Evolutionary conservation across 2,888 invertebrate genomes (phyloP).

Genomic region (Andrena trimmerana): DNA sequence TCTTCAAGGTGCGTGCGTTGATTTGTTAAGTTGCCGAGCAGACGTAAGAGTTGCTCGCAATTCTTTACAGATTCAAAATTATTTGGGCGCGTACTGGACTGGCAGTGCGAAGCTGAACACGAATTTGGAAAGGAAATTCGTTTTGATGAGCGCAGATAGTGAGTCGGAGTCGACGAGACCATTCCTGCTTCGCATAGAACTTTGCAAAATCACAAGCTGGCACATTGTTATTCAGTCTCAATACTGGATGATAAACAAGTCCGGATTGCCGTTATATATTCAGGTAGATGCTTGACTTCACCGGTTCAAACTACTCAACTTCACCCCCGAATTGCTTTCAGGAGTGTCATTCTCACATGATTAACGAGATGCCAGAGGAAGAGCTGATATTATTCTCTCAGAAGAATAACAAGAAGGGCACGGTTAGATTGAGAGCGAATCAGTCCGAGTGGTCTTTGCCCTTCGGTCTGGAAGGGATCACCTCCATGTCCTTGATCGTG

Average conservation of each 20-base stretch:
- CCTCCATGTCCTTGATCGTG: constrained; percentile 91
- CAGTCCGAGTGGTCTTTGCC: constrained; percentile 89
- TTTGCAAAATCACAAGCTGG: constrained; percentile 88
- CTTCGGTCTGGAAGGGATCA: constrained; percentile 89
- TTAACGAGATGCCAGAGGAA: constrained; percentile 87
- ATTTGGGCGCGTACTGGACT: constrained; percentile 90
- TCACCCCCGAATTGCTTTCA: constrained; percentile 74
- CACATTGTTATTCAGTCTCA: constrained; percentile 91
- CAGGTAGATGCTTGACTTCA: constrained; percentile 86
- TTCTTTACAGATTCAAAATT: constrained; percentile 86
- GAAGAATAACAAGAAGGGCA: constrained; percentile 86
- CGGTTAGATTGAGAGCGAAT: constrained; percentile 87
- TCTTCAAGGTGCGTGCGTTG: constrained; percentile 80
- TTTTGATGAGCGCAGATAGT: constrained; percentile 89
- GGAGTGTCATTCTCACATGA: constrained; percentile 88
- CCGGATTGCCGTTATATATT: constrained; percentile 92
- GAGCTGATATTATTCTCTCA: constrained; percentile 91
- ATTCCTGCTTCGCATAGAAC: constrained; percentile 89
- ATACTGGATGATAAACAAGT: constrained; percentile 96
- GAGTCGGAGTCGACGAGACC: constrained; percentile 89
- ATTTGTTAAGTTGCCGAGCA: neutral
- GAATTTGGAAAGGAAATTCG: constrained; percentile 88
- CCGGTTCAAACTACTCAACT: neutral
- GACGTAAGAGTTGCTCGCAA: neutral
- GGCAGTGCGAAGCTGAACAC: constrained; percentile 89